A percentile compares a stretch with the other conserved stretches of the same genome.
phyloP scores from a whole-genome alignment of 2,113 vertebrate genomes.

The Pluvialis apricaria region DNA sequence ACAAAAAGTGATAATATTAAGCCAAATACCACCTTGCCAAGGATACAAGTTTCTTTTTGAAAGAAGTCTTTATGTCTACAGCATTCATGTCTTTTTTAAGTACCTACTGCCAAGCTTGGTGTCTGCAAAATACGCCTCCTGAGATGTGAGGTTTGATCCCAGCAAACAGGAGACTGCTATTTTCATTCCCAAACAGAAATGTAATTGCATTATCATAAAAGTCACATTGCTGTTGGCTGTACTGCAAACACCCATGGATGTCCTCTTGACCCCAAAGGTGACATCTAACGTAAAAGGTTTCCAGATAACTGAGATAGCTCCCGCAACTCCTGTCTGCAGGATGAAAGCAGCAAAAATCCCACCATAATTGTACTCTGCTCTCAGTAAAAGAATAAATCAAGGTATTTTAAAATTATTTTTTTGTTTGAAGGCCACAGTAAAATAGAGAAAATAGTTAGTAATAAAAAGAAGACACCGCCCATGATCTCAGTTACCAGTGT shows the following conservation, averaged over 20 bases:
- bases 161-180: not conserved
- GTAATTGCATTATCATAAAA: conserved; percentile 24
- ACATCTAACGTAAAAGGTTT: not conserved
- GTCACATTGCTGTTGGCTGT: not conserved
- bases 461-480: not conserved
- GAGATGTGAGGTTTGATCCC: not conserved
- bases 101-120: not conserved
- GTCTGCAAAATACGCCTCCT: not conserved
- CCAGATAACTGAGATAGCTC: not conserved
- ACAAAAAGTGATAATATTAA: not conserved
- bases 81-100: not conserved
- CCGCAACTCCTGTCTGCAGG: not conserved
- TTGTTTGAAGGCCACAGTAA: not conserved
- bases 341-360: not conserved
- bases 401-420: not conserved
- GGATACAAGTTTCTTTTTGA: not conserved
- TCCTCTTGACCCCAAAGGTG: not conserved
- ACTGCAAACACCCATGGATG: not conserved
- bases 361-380: not conserved
- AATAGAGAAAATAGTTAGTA: not conserved
- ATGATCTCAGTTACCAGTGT: not conserved
- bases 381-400: not conserved
- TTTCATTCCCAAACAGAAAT: conserved; percentile 7
- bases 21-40: not conserved
- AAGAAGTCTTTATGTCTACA: not conserved